A percentile compares a stretch with the other conserved stretches of the same genome.
Conservation (phyloP, 2,113 vertebrate genomes). For the Cygnus buccinator region DNA sequence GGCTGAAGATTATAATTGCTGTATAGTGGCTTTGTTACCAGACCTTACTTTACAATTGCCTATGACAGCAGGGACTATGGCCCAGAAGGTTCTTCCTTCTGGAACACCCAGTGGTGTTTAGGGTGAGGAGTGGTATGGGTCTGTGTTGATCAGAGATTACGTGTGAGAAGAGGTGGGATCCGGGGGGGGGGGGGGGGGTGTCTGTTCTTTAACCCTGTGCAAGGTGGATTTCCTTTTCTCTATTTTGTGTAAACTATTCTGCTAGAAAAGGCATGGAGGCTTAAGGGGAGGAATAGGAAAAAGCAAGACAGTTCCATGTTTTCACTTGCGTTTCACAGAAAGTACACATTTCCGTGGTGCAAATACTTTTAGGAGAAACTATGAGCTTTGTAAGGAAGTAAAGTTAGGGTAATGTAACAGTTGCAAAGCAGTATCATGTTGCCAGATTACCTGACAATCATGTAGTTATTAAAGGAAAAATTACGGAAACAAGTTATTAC, state of each 20-base stretch:
- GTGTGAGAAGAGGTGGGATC: not conserved
- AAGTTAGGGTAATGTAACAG: not conserved
- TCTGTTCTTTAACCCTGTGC: not conserved
- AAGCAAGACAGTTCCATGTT: not conserved
- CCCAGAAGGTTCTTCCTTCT: not conserved
- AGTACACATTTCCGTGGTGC: not conserved
- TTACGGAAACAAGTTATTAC: not conserved
- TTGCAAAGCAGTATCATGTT: not conserved
- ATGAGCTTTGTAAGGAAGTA: not conserved
- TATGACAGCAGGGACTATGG: not conserved
- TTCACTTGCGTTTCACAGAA: not conserved
- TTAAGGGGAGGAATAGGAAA: not conserved
- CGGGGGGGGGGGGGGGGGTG: no score
- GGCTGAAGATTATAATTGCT: not conserved
- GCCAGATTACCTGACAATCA: not conserved
- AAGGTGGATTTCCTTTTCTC: not conserved
- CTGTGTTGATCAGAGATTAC: not conserved
- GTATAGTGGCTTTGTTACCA: not conserved
- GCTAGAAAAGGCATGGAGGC: not conserved
- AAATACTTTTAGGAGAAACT: not conserved
- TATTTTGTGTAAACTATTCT: fast-evolving
- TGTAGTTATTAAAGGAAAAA: not conserved
- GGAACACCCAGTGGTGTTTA: no score
- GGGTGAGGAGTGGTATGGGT: not conserved
- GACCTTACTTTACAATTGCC: not conserved